Evolutionary conservation across 2,797 vertebrate species (phyloP), one percentile per base, ranked within the genome.

Genomic region (Sebastolobus altivelis): DNA sequence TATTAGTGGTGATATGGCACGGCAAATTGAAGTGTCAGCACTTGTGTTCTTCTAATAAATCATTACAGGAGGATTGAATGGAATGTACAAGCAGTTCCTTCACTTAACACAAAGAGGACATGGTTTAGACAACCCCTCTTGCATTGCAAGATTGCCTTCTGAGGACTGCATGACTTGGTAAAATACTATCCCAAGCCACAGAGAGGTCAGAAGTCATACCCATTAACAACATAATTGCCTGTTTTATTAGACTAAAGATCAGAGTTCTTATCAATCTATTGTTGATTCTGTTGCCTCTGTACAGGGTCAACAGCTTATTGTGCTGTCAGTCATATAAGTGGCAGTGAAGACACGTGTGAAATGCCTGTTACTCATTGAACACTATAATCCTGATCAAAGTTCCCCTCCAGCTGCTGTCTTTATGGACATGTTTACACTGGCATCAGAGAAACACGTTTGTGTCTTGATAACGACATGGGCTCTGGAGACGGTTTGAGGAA

Each of bases 361-460:
- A 31, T 16, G 11, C 14, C 29, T 46, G 84, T 91, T 87, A 92
- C 68, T 88, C 43, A 92, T 92, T 92, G 83, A 86, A 85, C 59
- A 25, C 18, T 0, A 5, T 40, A 22, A 74, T 65, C 52, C 54
- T 20, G 93, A 89, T 87, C 94, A 95, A 95, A 95, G 95, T 92
- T 85, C 92, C 55, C 52, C 27, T 49, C 8, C 6, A 2, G 29
- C 37, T 25, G 11, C 18, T 27, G 40, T 62, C 69, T 92, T 93
- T 81, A 89, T 65, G 27, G 46, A 0, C 5, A 29, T 77, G 71
- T 88, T 92, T 72, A 72, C 37, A 37, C 43, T 13, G 10, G n/a
- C 37, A 12, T 14, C 33, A 31, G 20, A 63, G 72, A 65, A 79
- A 83, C 33, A 70, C 40, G 5, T 25, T 67, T 59, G 61, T 66